These are phyloP conservation scores for Drosophila grimshawi DNA, from an alignment of 1,140 invertebrate species.

Conservation along the genomic window DNA sequence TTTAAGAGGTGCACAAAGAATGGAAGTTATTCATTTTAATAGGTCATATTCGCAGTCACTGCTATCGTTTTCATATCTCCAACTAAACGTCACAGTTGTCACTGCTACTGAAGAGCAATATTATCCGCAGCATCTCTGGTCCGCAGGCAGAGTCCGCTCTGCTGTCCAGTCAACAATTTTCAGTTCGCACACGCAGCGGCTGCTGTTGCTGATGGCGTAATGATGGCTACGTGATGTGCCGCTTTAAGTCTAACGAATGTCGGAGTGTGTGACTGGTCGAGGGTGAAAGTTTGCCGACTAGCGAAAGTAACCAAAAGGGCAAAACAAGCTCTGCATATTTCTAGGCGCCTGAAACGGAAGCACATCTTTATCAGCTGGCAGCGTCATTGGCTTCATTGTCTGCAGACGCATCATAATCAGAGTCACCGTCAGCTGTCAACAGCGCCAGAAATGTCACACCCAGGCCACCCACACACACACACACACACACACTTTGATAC, in stretches of 20 bases:
- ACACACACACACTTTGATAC: not conserved
- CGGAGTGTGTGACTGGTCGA: constrained; percentile 32
- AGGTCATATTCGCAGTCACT: too few species aligned
- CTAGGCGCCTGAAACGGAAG: constrained; percentile 57
- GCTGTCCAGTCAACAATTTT: constrained; percentile 28
- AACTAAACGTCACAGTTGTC: not conserved
- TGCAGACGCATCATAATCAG: constrained; percentile 58
- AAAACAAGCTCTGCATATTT: constrained; percentile 70
- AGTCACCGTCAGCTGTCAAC: constrained; percentile 40
- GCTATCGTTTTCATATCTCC: not conserved
- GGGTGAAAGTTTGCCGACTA: constrained; percentile 72
- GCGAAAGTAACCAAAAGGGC: constrained; percentile 68
- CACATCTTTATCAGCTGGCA: constrained; percentile 76
- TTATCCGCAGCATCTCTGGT: not conserved
- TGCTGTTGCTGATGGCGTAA: constrained; percentile 66
- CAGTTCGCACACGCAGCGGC: not conserved
- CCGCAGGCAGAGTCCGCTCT: not conserved
- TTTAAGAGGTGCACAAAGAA: too few species aligned
- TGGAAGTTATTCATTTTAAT: too few species aligned
- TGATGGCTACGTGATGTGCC: constrained; percentile 75
- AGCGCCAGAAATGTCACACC: constrained; percentile 41
- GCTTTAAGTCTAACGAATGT: constrained; percentile 60
- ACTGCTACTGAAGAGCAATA: not conserved
- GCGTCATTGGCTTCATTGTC: constrained; percentile 52
- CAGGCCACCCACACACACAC: constrained; percentile 23